Evolutionary conservation across 2,888 invertebrate species (phyloP).

Genomic region (Xiphydria camelus): DNA sequence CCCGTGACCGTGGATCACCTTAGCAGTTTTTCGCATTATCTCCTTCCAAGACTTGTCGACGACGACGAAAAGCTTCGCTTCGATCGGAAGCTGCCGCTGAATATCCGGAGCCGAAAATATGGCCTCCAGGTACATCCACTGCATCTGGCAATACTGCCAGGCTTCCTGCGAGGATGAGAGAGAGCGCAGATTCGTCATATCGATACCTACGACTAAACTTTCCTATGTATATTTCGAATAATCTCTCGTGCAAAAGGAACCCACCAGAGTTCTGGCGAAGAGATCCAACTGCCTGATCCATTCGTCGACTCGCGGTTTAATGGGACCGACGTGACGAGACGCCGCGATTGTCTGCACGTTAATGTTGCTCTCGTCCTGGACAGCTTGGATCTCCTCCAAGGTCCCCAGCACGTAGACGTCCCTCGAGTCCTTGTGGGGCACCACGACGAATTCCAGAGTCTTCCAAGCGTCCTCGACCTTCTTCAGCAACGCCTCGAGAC

Average conservation of each 20-base stretch:
- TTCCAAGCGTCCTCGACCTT: conserved; percentile 88
- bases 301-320: conserved; percentile 79
- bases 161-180: too few relatives aligned
- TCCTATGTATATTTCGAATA: neutral
- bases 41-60: conserved; percentile 93
- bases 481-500: conserved; percentile 77
- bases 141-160: conserved; percentile 86
- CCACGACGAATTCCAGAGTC: conserved; percentile 73
- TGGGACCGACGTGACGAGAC: conserved; percentile 83
- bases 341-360: conserved; percentile 85
- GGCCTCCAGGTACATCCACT: conserved; percentile 94
- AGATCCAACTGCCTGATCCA: conserved; percentile 78
- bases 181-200: too few relatives aligned
- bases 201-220: too few relatives aligned
- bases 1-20: conserved; percentile 64
- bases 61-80: conserved; percentile 81
- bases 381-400: conserved; percentile 80
- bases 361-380: conserved; percentile 84
- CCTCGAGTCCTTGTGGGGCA: conserved; percentile 78
- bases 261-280: conserved; percentile 81
- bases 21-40: conserved; percentile 79
- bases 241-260: conserved; percentile 21
- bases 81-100: conserved; percentile 87
- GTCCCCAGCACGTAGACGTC: conserved; percentile 85
- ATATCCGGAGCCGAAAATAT: conserved; percentile 95